Conservation (phyloP, 2,888 invertebrate species). For the Gastracanthus pulcherrimus region DNA sequence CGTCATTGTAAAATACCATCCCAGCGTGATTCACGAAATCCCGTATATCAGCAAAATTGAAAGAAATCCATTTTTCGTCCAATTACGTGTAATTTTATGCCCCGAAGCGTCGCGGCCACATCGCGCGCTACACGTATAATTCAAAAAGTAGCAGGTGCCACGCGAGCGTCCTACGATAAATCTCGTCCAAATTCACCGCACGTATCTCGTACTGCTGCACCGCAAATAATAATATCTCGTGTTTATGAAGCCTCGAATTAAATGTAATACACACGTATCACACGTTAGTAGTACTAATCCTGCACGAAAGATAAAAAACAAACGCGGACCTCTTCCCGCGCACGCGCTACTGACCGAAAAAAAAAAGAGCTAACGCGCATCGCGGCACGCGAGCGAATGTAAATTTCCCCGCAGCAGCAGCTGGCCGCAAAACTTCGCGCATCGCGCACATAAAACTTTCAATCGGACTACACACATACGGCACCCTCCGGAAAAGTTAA, state of each 20-base stretch:
- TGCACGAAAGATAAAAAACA: too few species aligned
- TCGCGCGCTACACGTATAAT: too few species aligned
- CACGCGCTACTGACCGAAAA: not conserved
- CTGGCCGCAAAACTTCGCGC: not conserved
- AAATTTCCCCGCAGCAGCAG: not conserved
- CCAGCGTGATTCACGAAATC: not conserved
- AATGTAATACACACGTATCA: not conserved
- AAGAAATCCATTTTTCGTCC: not conserved
- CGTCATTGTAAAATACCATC: not conserved
- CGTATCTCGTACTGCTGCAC: not conserved
- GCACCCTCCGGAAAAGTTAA: too few species aligned
- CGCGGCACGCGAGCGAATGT: not conserved
- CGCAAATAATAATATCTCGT: slow-evolving; percentile 7
- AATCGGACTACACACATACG: too few species aligned
- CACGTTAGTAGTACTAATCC: too few species aligned
- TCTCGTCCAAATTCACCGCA: not conserved
- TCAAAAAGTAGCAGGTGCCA: not conserved
- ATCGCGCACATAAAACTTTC: not conserved
- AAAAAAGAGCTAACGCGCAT: not conserved
- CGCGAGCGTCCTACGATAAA: not conserved
- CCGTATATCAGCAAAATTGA: too few species aligned
- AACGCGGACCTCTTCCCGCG: too few species aligned
- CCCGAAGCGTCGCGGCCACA: not conserved
- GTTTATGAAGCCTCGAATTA: not conserved
- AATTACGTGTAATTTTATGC: not conserved